phyloP scores from a whole-genome alignment of 2,888 invertebrate species.

The Drosophila tripunctata region DNA sequence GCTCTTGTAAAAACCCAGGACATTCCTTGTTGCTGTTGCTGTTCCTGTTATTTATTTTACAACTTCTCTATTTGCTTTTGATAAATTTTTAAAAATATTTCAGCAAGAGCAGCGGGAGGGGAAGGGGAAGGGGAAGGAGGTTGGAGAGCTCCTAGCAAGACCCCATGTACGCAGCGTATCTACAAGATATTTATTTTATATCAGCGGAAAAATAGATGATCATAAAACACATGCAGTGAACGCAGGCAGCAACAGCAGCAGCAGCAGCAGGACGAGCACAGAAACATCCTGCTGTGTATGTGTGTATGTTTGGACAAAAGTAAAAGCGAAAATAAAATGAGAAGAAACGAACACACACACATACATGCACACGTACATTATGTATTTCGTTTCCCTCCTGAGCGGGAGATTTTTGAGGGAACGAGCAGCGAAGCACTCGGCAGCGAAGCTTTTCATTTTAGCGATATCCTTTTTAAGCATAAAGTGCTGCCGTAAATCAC shows the following conservation, averaged over 20 bases:
- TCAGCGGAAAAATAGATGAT: slow-evolving; percentile 79
- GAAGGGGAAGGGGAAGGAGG: slow-evolving; percentile 15
- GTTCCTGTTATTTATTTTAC: slow-evolving; percentile 51
- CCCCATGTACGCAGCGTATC: slow-evolving; percentile 63
- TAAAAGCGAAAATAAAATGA: slow-evolving; percentile 67
- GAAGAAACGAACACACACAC: slow-evolving; percentile 34
- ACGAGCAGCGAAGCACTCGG: slow-evolving; percentile 48
- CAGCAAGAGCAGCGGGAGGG: slow-evolving; percentile 31
- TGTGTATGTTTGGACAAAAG: slow-evolving; percentile 47
- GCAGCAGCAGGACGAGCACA: slow-evolving; percentile 30
- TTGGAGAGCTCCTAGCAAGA: slow-evolving; percentile 6
- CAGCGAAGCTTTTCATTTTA: slow-evolving; percentile 78
- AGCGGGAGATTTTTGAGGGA: slow-evolving; percentile 2
- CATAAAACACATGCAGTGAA: slow-evolving; percentile 76
- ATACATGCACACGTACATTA: slow-evolving; percentile 15
- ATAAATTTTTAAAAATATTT: slow-evolving; percentile 80
- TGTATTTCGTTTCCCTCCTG: slow-evolving; percentile 16
- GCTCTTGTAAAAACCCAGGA: slow-evolving; percentile 5
- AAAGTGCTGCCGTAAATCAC: slow-evolving; percentile 82
- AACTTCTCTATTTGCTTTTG: slow-evolving; percentile 77
- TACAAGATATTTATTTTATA: slow-evolving; percentile 80
- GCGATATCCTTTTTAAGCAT: slow-evolving; percentile 83
- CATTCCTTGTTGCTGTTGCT: slow-evolving; percentile 24
- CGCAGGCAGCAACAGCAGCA: slow-evolving; percentile 25
- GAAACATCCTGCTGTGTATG: slow-evolving; percentile 69